Base-by-base conservation (phyloP, 2,113 vertebrate genomes). In the Halcyon senegalensis region DNA sequence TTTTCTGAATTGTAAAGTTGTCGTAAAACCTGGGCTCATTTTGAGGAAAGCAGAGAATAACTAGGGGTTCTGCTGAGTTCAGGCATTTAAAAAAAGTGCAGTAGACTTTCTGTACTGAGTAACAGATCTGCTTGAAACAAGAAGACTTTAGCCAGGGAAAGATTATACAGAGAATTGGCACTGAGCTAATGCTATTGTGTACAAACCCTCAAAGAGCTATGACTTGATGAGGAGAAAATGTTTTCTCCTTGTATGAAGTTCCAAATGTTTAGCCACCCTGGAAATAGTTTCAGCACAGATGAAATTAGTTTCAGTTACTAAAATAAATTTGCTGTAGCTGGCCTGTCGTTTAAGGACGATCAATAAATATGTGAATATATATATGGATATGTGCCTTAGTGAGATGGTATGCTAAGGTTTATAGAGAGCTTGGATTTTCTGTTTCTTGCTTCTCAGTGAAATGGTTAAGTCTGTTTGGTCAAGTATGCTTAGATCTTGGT, bases 171-270 rank as follows among this genome's bases (percentile, higher is more conserved):
- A 93, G 46, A 88, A 67, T n/a, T 97, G 93, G 75, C 69, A 51
- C 41, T 1, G 24, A 83, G n/a, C 41, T 83, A 41, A 53, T 43
- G 41, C 82, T 92, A 25, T 96, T 97, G 64, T 90, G 60, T 84
- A 41, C 27, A 33, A 90, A 85, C 90, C 64, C 70, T 94, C 89
- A 31, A 60, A 82, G 72, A 72, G 64, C 84, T 67, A 31, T 92
- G 93, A 90, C 60, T 92, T 93, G 86, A 91, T 78, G 79, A 89
- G 33, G 21, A 92, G 83, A 92, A 93, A 92, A 90, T 94, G 55
- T 90, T 94, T 96, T 70, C 56, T 93, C 33, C 60, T 77, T 77
- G 63, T 86, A 13, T 74, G 59, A 77, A 55, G 25, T 84, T 95
- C 63, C 75, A 90, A 66, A 70, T 88, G 68, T 77, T 95, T 92